Conservation (phyloP, 1,140 invertebrate species). For the Bemisia tabaci region DNA sequence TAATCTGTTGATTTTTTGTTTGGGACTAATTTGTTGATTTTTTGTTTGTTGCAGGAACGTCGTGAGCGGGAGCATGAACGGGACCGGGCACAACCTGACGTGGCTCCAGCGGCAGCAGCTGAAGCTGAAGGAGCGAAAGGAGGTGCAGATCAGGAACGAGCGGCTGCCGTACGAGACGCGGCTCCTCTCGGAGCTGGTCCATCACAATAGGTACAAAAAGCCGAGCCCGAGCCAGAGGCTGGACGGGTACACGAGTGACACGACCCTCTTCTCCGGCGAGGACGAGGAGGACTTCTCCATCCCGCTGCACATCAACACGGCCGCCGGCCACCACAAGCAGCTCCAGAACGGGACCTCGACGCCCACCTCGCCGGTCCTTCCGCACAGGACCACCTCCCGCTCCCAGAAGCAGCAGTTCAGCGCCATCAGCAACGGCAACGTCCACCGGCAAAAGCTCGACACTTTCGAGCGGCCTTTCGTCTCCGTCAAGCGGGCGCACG, state of each 20-base stretch:
- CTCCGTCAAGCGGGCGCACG: conserved; percentile 46
- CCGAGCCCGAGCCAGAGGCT: conserved; percentile 33
- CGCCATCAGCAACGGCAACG: conserved; percentile 36
- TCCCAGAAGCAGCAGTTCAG: conserved; percentile 33
- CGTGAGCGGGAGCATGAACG: conserved; percentile 20
- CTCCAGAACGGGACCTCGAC: conserved; percentile 33
- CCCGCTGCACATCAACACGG: conserved; percentile 48
- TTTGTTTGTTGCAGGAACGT: conserved; percentile 13
- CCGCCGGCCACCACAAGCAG: conserved; percentile 28
- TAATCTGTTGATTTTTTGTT: too few relatives aligned
- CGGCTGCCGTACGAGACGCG: conserved; percentile 51
- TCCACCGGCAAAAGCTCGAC: conserved; percentile 34
- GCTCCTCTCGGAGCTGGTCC: conserved; percentile 41
- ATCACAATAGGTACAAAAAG: conserved; percentile 31
- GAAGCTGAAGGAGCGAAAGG: conserved; percentile 51
- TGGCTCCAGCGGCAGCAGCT: conserved; percentile 66
- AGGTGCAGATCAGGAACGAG: conserved; percentile 48
- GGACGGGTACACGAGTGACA: conserved; percentile 55
- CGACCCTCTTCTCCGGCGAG: conserved; percentile 48
- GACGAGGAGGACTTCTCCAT: conserved; percentile 48
- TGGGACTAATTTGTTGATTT: too few relatives aligned
- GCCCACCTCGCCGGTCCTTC: conserved; percentile 41
- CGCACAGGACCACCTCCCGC: conserved; percentile 43
- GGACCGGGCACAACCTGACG: conserved; percentile 40
- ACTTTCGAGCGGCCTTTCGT: conserved; percentile 46